A percentile compares a stretch with the other conserved stretches of the same genome.
Evolutionary conservation across 1,140 invertebrate genomes (phyloP).

Genomic region (Ptiloglossa arizonensis): DNA sequence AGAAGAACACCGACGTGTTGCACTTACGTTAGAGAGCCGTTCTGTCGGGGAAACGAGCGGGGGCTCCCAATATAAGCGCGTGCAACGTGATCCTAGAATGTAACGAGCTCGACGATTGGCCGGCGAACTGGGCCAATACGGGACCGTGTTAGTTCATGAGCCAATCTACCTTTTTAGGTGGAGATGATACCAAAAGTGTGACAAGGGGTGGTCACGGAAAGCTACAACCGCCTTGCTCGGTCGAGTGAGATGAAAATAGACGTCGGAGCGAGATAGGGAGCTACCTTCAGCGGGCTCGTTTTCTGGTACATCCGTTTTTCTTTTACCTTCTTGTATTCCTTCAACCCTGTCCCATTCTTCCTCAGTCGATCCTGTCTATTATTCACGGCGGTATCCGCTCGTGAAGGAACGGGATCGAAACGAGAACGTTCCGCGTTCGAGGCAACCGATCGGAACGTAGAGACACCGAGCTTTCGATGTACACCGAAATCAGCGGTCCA

Average conservation of each 20-base stretch:
- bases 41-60: conserved; percentile 89
- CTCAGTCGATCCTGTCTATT: not conserved
- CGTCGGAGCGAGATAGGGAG: conserved; percentile 52
- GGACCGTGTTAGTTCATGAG: conserved; percentile 79
- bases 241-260: conserved; percentile 79
- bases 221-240: conserved; percentile 66
- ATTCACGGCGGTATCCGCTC: not conserved
- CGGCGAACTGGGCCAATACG: conserved; percentile 77
- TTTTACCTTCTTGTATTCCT: not conserved
- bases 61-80: conserved; percentile 90
- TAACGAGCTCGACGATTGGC: conserved; percentile 81
- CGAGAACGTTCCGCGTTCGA: too few species aligned
- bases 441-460: not conserved
- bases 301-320: conserved; percentile 40
- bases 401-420: not conserved
- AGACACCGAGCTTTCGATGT: conserved; percentile 25
- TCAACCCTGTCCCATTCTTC: not conserved
- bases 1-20: conserved; percentile 77
- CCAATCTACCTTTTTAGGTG: conserved; percentile 82
- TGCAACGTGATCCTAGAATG: conserved; percentile 90
- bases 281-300: conserved; percentile 31
- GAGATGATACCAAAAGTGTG: conserved; percentile 80
- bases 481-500: conserved; percentile 40
- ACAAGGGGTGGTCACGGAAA: conserved; percentile 76
- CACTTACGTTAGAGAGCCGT: conserved; percentile 96